Evolutionary conservation across 2,888 invertebrate species (phyloP).

Genomic region (Himalopsyche tibetana): DNA sequence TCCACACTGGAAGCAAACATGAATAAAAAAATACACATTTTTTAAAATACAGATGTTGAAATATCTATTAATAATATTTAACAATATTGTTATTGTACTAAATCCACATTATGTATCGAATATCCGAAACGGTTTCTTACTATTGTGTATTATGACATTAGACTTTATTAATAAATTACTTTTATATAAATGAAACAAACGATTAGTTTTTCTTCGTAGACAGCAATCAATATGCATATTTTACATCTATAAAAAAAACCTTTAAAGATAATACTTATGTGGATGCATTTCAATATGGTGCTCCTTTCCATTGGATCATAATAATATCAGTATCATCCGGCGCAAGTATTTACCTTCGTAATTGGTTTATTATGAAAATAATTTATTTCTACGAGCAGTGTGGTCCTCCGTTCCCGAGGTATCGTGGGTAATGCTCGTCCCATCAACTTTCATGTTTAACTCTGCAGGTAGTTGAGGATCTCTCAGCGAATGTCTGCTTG

Average conservation of each 20-base stretch:
- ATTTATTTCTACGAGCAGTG: constrained; percentile 9
- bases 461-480: background rate
- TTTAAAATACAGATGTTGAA: too few relatives aligned
- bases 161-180: too few relatives aligned
- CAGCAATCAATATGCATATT: too few relatives aligned
- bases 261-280: background rate
- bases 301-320: background rate
- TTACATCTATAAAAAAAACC: background rate
- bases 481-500: background rate
- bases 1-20: too few relatives aligned
- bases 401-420: constrained; percentile 19
- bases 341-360: background rate
- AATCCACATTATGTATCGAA: too few relatives aligned
- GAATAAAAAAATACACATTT: too few relatives aligned
- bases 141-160: too few relatives aligned
- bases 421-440: constrained; percentile 25
- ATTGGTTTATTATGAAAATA: constrained; percentile 26
- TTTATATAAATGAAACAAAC: too few relatives aligned
- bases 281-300: background rate
- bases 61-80: too few relatives aligned
- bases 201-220: too few relatives aligned
- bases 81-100: too few relatives aligned
- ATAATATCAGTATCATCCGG: constrained; percentile 6
- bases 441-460: constrained; percentile 29
- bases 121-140: too few relatives aligned